Evolutionary conservation across 2,113 vertebrate species (phyloP), one percentile per base, ranked within the genome.

Genomic region (Stomatorhinus ivindoensis): DNA sequence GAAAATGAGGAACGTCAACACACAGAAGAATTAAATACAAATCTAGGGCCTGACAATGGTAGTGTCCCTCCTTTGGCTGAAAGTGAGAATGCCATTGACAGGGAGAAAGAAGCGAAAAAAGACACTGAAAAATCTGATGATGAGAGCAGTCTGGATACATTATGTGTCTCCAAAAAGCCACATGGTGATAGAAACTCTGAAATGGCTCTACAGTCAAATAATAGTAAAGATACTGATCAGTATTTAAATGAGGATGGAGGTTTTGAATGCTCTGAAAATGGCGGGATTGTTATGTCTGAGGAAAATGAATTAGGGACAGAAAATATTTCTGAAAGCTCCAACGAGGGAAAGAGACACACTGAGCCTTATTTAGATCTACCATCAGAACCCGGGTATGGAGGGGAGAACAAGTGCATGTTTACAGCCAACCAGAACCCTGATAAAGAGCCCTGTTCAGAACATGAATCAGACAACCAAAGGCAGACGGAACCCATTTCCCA

Each of bases 11-110:
- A 91, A 42, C 82, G 86, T 46, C 88, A 53, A n/a, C 17, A 2
- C 58, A 89, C 91, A 89, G 90, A 87, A 35, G 89, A 92, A 89
- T 87, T 17, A 48, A 65, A 83, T 27, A n/a, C 90, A 69, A 83
- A 88, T 90, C 42, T 85, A 86, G 89, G 85, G 91, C 90, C 21
- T 47, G 42, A 44, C 80, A 51, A 76, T 44, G 50, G 61, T 19
- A 61, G 91, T 8, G 10, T 44, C 35, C 82, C 89, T 61, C 76
- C 21, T 51, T 17, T 47, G 46, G 15, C 8, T 89, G 51, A 61
- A 44, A 21, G 19, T 11, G 46, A 61, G 50, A 85, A 50, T 58
- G 88, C 5, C 24, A 58, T 7, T 69, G 35, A 39, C 9, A n/a
- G 87, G 89, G 39, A 55, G 88, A 85, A 92, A 53, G 47, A 89